Evolutionary conservation across 2,888 invertebrate species (phyloP).

Genomic region (Teinopalpus imperialis): DNA sequence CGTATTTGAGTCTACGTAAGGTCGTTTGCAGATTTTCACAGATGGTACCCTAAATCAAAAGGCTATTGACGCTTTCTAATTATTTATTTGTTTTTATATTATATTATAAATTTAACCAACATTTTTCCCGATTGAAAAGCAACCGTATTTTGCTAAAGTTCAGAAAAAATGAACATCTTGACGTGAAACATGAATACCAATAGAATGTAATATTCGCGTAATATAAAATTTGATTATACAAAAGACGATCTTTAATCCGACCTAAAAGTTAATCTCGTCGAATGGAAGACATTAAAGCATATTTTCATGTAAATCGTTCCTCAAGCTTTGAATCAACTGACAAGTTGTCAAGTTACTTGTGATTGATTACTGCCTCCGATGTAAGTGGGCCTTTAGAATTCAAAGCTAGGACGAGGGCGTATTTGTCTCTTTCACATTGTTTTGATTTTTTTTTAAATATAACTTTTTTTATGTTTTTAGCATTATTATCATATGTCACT

Average conservation of each 20-base stretch:
- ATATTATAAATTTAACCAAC: too few species aligned
- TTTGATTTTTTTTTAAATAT: neutral
- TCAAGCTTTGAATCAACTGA: slow-evolving; percentile 20
- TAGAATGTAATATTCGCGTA: neutral
- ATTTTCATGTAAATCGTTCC: slow-evolving; percentile 26
- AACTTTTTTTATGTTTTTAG: neutral
- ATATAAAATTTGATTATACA: slow-evolving; percentile 5
- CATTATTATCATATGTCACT: too few species aligned
- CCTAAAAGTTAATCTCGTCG: slow-evolving; percentile 24
- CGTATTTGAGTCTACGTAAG: too few species aligned
- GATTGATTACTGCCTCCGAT: slow-evolving; percentile 19
- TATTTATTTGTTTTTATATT: too few species aligned
- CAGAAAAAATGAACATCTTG: too few species aligned
- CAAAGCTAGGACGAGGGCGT: slow-evolving; percentile 1
- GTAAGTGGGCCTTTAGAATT: slow-evolving; percentile 25
- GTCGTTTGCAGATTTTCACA: too few species aligned
- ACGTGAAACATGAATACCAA: neutral
- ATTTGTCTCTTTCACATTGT: slow-evolving; percentile 14
- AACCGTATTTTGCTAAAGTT: too few species aligned
- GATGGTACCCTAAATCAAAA: too few species aligned
- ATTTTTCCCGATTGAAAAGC: too few species aligned
- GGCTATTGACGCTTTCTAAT: too few species aligned
- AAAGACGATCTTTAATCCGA: slow-evolving; percentile 18
- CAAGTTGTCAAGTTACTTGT: slow-evolving; percentile 26
- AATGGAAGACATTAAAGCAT: slow-evolving; percentile 25